Conservation (phyloP, 2,888 invertebrate genomes). For the Epirrhoe tristata region DNA sequence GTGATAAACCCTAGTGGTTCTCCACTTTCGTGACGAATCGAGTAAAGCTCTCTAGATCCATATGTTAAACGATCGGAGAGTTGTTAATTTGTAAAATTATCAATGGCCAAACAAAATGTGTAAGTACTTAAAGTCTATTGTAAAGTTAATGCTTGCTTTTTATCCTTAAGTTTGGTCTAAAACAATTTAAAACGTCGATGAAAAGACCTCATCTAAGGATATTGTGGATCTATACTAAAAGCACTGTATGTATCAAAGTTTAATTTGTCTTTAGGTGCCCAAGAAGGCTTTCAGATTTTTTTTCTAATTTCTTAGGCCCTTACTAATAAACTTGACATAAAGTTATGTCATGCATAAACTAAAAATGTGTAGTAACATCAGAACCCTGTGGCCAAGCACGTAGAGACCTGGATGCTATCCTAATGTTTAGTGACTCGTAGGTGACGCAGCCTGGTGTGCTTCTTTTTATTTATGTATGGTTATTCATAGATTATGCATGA, state of each 20-base stretch:
- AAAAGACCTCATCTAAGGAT: not conserved
- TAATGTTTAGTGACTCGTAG: too few relatives aligned
- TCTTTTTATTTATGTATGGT: too few relatives aligned
- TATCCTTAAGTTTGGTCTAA: not conserved
- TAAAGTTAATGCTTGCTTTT: not conserved
- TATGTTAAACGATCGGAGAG: constrained; percentile 38
- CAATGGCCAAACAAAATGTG: not conserved
- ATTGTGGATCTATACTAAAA: not conserved
- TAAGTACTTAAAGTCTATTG: constrained; percentile 37
- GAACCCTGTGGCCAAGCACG: too few relatives aligned
- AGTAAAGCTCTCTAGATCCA: constrained; percentile 57
- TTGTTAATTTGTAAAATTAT: not conserved
- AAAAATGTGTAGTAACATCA: too few relatives aligned
- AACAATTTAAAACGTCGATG: not conserved
- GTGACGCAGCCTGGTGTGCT: too few relatives aligned
- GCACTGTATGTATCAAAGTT: not conserved
- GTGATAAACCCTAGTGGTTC: constrained; percentile 62
- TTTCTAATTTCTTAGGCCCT: not conserved
- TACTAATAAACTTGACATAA: too few relatives aligned
- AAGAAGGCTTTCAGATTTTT: not conserved
- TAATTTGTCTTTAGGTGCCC: not conserved
- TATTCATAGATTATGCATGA: too few relatives aligned
- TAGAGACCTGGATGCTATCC: too few relatives aligned
- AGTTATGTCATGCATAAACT: too few relatives aligned
- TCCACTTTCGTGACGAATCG: constrained; percentile 44